phyloP scores from a whole-genome alignment of 2,113 vertebrate genomes.

The Sorex fumeus region DNA sequence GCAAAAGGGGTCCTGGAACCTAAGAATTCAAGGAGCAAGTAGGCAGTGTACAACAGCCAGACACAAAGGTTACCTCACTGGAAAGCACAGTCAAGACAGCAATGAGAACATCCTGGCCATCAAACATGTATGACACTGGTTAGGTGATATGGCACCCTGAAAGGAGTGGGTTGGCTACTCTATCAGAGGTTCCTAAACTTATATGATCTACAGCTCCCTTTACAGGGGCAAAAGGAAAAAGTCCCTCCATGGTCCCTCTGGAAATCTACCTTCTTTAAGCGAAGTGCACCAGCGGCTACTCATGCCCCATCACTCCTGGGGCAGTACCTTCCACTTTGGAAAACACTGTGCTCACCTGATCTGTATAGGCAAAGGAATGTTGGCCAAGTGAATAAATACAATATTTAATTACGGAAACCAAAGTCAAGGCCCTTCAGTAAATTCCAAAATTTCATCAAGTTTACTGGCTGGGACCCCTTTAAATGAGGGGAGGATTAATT shows the following conservation, averaged over 20 bases:
- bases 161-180: neutral
- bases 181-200: neutral
- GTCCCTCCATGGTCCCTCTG: no score
- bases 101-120: neutral
- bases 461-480: neutral
- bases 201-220: no score
- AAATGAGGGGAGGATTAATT: neutral
- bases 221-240: no score
- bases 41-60: neutral
- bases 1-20: neutral
- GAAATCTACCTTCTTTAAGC: no score
- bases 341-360: neutral
- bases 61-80: neutral
- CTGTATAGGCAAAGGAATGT: neutral
- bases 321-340: no score
- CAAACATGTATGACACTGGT: neutral
- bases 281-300: no score
- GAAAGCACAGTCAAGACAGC: neutral
- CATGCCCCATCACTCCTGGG: no score
- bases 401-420: neutral
- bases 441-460: neutral
- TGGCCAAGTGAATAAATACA: neutral
- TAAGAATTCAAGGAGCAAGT: neutral
- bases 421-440: slow-evolving; percentile 13
- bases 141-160: neutral